Evolutionary conservation across 2,888 invertebrate species (phyloP).

Genomic region (Spilosoma lubricipeda): DNA sequence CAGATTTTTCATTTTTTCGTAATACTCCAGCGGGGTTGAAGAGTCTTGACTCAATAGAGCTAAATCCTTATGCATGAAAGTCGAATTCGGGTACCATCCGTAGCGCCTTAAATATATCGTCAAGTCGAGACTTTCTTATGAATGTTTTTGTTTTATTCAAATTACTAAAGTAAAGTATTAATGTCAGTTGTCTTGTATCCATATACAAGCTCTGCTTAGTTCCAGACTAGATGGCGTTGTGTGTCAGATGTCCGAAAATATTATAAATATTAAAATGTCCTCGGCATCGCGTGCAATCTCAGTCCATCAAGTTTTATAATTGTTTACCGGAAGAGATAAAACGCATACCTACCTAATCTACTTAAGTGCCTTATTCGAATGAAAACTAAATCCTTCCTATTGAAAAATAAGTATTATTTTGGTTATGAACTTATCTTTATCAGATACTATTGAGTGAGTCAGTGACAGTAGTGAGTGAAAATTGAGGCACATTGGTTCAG

Average conservation of each 20-base stretch:
- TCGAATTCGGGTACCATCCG: too few relatives aligned
- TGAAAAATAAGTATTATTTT: background rate
- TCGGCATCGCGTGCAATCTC: background rate
- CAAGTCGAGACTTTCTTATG: too few relatives aligned
- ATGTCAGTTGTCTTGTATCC: too few relatives aligned
- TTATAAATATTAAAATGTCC: background rate
- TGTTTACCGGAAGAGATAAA: conserved; percentile 1
- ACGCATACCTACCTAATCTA: background rate
- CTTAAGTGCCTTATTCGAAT: background rate
- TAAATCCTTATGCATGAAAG: too few relatives aligned
- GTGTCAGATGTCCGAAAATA: background rate
- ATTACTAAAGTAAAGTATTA: too few relatives aligned
- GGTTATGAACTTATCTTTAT: background rate
- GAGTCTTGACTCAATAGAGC: too few relatives aligned
- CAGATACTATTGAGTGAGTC: background rate
- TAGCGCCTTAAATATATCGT: too few relatives aligned
- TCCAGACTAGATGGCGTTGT: too few relatives aligned
- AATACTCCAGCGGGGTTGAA: too few relatives aligned
- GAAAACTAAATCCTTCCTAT: background rate
- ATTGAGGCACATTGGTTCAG: background rate
- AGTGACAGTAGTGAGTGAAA: background rate
- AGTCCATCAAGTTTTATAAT: background rate
- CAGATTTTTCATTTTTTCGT: too few relatives aligned
- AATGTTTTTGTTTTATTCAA: too few relatives aligned
- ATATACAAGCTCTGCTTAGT: too few relatives aligned